Base-by-base conservation (phyloP, 1,140 invertebrate species). In the Leucophenga varia region DNA sequence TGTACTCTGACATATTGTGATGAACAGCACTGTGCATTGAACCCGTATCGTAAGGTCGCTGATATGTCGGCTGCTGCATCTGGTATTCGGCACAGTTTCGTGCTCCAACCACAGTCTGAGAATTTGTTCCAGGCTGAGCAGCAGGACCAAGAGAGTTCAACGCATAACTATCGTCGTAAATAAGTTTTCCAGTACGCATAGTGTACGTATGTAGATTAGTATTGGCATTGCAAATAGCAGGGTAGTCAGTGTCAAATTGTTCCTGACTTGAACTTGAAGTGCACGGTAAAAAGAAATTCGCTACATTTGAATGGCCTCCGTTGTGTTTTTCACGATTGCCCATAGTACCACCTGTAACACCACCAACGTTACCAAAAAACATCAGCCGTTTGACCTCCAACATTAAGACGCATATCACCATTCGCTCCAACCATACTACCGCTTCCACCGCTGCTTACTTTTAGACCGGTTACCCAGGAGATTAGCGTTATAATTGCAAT, bases 201-300 rank as follows among this genome's bases (percentile, higher is more conserved):
- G 87, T 88, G 59, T 90, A 92, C 21, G 89, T 90, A 44, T 90
- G 84, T 12, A 90, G 82, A 55, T 90, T 90, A 13, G 89, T 89
- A 63, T 92, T 93, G 1, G 88, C 86, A 55, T 86, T 89, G 61
- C 89, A 91, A 56, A 91, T 88, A 18, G 89, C 86, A 1, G 90
- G 89, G 72, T 91, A 93, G 54, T 87, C 85, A 1, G 86, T 86
- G 55, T 83, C 81, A 56, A 85, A 85, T 67, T 91, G 90, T 47
- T 88, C 86, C 19, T 87, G 88, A 47, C 86, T 88, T 2, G 86
- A 87, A 6, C 84, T 87, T 10, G 84, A 86, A 1, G 85, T 86
- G 59, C 87, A 90, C 1, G 88, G 85, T 18, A 90, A 65, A 20
- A 86, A 87, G 51, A 91, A 84, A 1, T 87, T 87, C 0, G 84